Evolutionary conservation across 2,113 vertebrate genomes (phyloP).

Genomic region (Nothoprocta perdicaria): DNA sequence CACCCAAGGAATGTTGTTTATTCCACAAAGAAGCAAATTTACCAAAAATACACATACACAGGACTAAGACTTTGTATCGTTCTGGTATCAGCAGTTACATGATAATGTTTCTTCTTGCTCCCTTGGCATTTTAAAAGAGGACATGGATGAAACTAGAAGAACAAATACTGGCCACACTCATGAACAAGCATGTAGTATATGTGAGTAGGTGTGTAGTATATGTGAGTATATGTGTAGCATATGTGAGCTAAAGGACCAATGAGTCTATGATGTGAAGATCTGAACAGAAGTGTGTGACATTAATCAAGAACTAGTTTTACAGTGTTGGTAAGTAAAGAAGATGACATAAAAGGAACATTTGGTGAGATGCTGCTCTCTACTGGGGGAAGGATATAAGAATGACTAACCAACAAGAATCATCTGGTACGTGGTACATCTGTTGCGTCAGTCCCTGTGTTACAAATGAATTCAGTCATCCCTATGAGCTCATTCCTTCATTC

Average conservation of each 20-base stretch:
- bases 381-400: conserved; percentile 47
- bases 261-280: background rate
- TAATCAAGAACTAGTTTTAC: background rate
- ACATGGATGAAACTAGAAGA: background rate
- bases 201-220: too few relatives aligned
- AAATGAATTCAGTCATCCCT: background rate
- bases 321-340: background rate
- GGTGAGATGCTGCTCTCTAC: conserved; percentile 78
- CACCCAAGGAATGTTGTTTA: background rate
- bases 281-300: background rate
- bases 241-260: background rate
- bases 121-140: background rate
- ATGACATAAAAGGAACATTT: background rate
- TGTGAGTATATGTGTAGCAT: too few relatives aligned
- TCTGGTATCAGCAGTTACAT: background rate
- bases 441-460: background rate
- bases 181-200: background rate
- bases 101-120: background rate
- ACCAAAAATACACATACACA: background rate
- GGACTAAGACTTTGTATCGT: background rate
- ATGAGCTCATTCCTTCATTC: background rate
- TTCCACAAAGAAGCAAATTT: background rate
- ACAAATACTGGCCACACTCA: background rate
- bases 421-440: background rate
- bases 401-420: background rate